Evolutionary conservation across 2,888 invertebrate genomes (phyloP).

Genomic region (Campoplex nolae): DNA sequence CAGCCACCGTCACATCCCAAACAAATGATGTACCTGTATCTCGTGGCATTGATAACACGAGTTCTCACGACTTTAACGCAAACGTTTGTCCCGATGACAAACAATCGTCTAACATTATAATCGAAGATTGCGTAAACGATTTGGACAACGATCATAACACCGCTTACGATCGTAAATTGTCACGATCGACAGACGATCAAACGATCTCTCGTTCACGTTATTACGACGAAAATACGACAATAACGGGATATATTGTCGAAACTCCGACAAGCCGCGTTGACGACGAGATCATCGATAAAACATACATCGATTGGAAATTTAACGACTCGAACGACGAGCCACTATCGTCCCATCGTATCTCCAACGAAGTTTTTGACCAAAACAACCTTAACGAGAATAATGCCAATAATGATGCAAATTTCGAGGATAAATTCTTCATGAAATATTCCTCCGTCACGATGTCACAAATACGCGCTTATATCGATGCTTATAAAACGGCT

Average conservation of each 20-base stretch:
- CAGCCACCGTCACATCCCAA: conserved; percentile 83
- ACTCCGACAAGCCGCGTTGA: conserved; percentile 18
- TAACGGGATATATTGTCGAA: conserved; percentile 32
- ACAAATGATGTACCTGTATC: conserved; percentile 83
- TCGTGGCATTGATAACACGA: conserved; percentile 76
- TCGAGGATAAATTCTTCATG: conserved; percentile 64
- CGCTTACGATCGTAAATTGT: conserved; percentile 37
- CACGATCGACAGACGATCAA: conserved; percentile 21
- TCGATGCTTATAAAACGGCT: conserved; percentile 68
- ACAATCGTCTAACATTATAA: conserved; percentile 30
- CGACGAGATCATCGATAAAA: conserved; percentile 44
- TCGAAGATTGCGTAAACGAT: conserved; percentile 16
- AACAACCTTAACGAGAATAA: background rate
- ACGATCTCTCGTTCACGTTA: conserved; percentile 17
- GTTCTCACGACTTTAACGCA: conserved; percentile 72
- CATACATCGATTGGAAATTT: conserved; percentile 44
- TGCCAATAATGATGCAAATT: conserved; percentile 39
- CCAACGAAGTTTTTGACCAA: conserved; percentile 12
- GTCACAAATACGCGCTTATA: conserved; percentile 74
- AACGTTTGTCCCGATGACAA: conserved; percentile 38
- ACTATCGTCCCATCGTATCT: conserved; percentile 33
- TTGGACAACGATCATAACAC: conserved; percentile 51
- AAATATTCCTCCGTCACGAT: conserved; percentile 71
- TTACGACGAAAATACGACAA: conserved; percentile 31
- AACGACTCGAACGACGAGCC: conserved; percentile 45